Percentiles rank a stretch among this genome's conserved stretches.
phyloP scores from a whole-genome alignment of 1,140 invertebrate species.

The Stenopsyche tienmushanensis region DNA sequence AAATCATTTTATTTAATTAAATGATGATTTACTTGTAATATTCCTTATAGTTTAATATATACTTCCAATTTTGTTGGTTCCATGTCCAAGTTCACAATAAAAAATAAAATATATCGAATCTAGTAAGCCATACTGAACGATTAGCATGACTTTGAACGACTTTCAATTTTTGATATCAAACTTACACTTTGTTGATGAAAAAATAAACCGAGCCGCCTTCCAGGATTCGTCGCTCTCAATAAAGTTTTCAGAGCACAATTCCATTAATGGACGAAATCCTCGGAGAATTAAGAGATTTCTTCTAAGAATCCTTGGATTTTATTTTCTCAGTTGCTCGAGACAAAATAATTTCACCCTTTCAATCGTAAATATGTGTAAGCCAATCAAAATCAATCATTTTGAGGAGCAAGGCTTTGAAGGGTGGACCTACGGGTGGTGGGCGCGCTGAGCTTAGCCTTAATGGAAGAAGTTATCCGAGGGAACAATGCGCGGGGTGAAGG shows the following conservation, averaged over 20 bases:
- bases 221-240: no score
- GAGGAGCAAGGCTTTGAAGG: background rate
- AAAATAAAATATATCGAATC: no score
- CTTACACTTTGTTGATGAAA: background rate
- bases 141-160: no score
- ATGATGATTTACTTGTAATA: no score
- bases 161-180: background rate
- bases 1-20: no score
- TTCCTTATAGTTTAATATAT: no score
- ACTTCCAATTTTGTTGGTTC: no score
- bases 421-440: no score
- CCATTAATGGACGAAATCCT: constrained; percentile 18
- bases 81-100: no score
- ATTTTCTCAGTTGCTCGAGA: constrained; percentile 6
- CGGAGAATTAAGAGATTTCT: constrained; percentile 17
- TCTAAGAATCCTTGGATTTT: constrained; percentile 6
- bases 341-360: constrained; percentile 26
- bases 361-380: constrained; percentile 30
- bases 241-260: constrained; percentile 8
- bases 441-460: constrained; percentile 17
- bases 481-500: constrained; percentile 2
- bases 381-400: constrained; percentile 30
- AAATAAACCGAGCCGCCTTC: background rate
- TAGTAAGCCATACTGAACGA: no score
- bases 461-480: constrained; percentile 20